Conservation (phyloP, 2,888 invertebrate genomes). For the Sialis fuliginosa region DNA sequence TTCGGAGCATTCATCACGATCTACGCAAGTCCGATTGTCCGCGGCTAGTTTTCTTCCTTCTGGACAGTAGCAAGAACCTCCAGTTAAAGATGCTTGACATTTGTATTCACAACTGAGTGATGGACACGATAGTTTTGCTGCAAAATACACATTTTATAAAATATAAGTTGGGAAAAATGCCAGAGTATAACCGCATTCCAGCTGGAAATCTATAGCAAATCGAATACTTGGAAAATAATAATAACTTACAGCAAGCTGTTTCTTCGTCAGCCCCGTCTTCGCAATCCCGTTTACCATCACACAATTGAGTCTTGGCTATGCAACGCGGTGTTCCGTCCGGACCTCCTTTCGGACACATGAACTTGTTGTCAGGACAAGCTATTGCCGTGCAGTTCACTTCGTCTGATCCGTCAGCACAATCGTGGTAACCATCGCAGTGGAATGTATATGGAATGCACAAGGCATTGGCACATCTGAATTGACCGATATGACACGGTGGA, state of each 20-base stretch:
- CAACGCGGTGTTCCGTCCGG: constrained; percentile 63
- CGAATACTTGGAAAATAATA: constrained; percentile 3
- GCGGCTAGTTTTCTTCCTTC: constrained; percentile 67
- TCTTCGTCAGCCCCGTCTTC: constrained; percentile 83
- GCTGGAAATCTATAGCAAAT: not conserved
- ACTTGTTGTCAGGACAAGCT: constrained; percentile 79
- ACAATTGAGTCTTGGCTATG: constrained; percentile 72
- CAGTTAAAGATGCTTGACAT: constrained; percentile 77
- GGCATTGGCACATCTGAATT: constrained; percentile 84
- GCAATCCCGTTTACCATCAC: constrained; percentile 82
- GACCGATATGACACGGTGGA: constrained; percentile 72
- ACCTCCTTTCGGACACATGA: constrained; percentile 68
- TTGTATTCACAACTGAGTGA: constrained; percentile 76
- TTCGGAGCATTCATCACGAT: constrained; percentile 80
- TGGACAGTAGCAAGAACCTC: constrained; percentile 81
- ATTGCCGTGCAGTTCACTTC: constrained; percentile 76
- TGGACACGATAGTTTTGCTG: constrained; percentile 68
- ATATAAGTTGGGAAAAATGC: constrained; percentile 3
- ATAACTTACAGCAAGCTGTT: constrained; percentile 66
- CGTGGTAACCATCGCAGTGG: constrained; percentile 72
- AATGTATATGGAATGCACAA: constrained; percentile 80
- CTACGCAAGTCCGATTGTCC: constrained; percentile 74
- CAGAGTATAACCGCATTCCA: not conserved
- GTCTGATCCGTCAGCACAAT: constrained; percentile 84
- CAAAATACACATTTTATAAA: constrained; percentile 13